phyloP scores from a whole-genome alignment of 1,140 invertebrate species.

The Stegodyphus dumicola region DNA sequence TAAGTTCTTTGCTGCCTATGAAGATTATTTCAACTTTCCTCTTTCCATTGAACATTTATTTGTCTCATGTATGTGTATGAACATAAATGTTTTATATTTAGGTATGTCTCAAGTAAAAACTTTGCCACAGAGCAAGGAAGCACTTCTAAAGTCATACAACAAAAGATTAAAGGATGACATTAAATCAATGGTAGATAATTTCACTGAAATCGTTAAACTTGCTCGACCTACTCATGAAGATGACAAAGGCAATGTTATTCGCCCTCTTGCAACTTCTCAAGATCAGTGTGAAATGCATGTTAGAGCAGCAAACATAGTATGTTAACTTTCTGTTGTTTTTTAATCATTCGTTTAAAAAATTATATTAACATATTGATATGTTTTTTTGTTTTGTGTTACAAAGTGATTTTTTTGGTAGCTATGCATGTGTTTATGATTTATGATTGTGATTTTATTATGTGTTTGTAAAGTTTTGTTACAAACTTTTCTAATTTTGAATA shows the following conservation, averaged over 20 bases:
- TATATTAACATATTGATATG: too few relatives aligned
- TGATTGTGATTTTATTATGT: too few relatives aligned
- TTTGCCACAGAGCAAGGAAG: conserved; percentile 92
- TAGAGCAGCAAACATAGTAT: conserved; percentile 90
- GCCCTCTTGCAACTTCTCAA: conserved; percentile 72
- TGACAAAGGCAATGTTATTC: conserved; percentile 78
- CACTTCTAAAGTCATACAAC: conserved; percentile 91
- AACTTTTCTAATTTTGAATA: too few relatives aligned
- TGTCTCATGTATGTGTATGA: neutral
- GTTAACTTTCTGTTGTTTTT: conserved; percentile 60
- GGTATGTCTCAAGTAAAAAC: conserved; percentile 68
- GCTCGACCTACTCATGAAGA: conserved; percentile 94
- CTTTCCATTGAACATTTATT: neutral
- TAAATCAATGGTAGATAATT: conserved; percentile 96
- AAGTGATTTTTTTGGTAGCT: too few relatives aligned
- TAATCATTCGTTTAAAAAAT: too few relatives aligned
- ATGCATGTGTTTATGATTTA: too few relatives aligned
- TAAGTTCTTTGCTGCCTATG: too few relatives aligned
- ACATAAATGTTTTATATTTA: neutral
- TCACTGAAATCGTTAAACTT: conserved; percentile 93
- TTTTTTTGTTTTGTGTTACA: too few relatives aligned
- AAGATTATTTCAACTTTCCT: too few relatives aligned
- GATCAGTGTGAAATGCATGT: conserved; percentile 98
- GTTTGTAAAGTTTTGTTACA: too few relatives aligned
- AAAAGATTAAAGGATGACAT: conserved; percentile 94